Base-by-base conservation (phyloP, 2,797 vertebrate species). In the Benthosema pterotum region DNA sequence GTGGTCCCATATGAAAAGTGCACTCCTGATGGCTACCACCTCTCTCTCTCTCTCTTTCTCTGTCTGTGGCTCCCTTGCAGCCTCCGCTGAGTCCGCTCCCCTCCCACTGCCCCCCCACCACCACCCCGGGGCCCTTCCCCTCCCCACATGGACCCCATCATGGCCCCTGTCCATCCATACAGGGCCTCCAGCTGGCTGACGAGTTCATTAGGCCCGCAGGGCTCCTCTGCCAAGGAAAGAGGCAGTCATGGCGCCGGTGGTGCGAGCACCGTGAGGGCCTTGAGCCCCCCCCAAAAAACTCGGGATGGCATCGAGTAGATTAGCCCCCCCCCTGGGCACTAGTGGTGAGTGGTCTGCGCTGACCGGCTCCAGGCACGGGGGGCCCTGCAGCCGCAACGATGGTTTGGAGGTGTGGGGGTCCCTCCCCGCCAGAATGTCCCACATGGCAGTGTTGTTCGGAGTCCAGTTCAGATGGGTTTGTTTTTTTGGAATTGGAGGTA, bases 141-240 rank as follows among this genome's bases (percentile, higher is more conserved):
- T 13, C 3, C 2, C 13, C 32, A 38, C 32, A 38, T 38, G 32
- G 32, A 7, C 32, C 32, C 32, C 32, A 38, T 38, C 32, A 38
- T 38, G 68, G 73, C 75, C 79, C 70, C 71, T 63, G 46, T 66
- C 71, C 68, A 70, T 77, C 67, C 74, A 77, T 83, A 76, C 72
- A 82, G 78, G 79, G 83, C 80, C 86, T 91, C 91, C 91, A 93
- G 90, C 91, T 93, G 91, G 91, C 90, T 91, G 89, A 91, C 90
- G 89, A 89, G 90, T 91, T 93, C 90, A 92, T 92, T 92, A 91
- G 84, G 76, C 87, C 80, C 80, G n/a, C n/a, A 86, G 77, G 79
- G 72, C 83, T 77, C 77, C 83, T 77, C 77, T 91, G 91, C 91
- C 90, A 92, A 86, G 82, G 88, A 92, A 86, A 80, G 88, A 90